Percentiles rank a stretch among this genome's conserved stretches.
phyloP scores from a whole-genome alignment of 37 sponge, comb jelly and placozoan species.

The Halichondria panicea region DNA sequence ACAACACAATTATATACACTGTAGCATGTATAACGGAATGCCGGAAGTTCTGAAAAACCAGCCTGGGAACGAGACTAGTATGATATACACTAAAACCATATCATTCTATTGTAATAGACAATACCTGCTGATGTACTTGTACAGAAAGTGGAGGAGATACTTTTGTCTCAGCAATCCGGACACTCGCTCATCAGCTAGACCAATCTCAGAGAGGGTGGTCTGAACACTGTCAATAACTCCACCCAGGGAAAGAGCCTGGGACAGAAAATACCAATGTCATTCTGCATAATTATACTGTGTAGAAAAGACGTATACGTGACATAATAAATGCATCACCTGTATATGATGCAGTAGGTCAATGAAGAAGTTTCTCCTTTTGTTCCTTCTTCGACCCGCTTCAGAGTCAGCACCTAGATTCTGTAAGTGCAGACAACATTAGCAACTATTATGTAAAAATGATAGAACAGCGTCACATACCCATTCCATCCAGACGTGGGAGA shows the following conservation, averaged over 20 bases:
- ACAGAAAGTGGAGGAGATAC: conserved; percentile 70
- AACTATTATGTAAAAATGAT: neutral
- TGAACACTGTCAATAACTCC: conserved; percentile 26
- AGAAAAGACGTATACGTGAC: neutral
- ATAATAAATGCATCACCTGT: conserved; percentile 31
- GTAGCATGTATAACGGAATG: no score
- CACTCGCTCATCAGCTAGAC: conserved; percentile 18
- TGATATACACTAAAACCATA: neutral
- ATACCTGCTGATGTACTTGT: conserved; percentile 63
- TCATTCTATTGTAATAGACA: no score
- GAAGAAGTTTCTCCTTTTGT: conserved; percentile 33
- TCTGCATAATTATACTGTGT: neutral
- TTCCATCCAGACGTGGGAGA: conserved; percentile 56
- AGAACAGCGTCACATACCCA: conserved; percentile 55
- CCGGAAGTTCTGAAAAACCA: no score
- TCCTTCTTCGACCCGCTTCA: neutral
- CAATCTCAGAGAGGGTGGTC: conserved; percentile 15
- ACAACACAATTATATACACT: no score
- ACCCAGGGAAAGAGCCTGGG: conserved; percentile 42
- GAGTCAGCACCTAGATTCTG: conserved; percentile 19
- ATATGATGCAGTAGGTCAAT: conserved; percentile 49
- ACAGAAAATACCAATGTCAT: neutral
- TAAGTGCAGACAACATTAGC: neutral
- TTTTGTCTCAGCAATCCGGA: conserved; percentile 37
- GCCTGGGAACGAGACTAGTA: no score